Evolutionary conservation across 2,113 vertebrate genomes (phyloP).

Genomic region (Jaculus jaculus): DNA sequence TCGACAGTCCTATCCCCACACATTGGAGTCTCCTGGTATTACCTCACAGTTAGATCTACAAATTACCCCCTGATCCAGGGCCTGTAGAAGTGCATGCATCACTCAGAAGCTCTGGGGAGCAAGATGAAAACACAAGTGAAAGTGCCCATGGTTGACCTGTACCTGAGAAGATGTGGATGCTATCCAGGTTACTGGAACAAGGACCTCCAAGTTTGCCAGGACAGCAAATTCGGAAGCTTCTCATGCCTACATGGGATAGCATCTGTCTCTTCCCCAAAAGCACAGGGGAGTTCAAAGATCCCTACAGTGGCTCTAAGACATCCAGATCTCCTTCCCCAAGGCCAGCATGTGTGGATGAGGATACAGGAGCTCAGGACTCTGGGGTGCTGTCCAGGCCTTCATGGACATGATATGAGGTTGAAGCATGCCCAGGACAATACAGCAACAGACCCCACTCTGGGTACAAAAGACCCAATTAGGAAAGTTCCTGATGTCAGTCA

Average conservation of each 20-base stretch:
- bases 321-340: neutral
- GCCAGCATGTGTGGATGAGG: too few species aligned
- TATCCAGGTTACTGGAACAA: neutral
- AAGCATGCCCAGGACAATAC: neutral
- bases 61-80: neutral
- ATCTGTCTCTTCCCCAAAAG: neutral
- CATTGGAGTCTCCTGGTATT: fast-evolving
- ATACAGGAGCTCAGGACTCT: neutral
- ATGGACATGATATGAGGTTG: neutral
- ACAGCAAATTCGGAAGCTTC: neutral
- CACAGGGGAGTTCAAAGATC: neutral
- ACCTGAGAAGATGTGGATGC: neutral
- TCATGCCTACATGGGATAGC: neutral
- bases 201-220: neutral
- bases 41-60: too few species aligned
- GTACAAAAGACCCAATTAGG: neutral
- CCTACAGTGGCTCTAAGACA: fast-evolving
- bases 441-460: neutral
- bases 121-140: too few species aligned
- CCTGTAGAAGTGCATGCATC: neutral
- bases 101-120: neutral
- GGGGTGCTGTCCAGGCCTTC: neutral
- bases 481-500: neutral
- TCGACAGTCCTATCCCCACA: neutral
- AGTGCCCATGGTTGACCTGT: neutral